A percentile compares a stretch with the other conserved stretches of the same genome.
Conservation (phyloP, 2,113 vertebrate species). For the Xyrauchen texanus region DNA sequence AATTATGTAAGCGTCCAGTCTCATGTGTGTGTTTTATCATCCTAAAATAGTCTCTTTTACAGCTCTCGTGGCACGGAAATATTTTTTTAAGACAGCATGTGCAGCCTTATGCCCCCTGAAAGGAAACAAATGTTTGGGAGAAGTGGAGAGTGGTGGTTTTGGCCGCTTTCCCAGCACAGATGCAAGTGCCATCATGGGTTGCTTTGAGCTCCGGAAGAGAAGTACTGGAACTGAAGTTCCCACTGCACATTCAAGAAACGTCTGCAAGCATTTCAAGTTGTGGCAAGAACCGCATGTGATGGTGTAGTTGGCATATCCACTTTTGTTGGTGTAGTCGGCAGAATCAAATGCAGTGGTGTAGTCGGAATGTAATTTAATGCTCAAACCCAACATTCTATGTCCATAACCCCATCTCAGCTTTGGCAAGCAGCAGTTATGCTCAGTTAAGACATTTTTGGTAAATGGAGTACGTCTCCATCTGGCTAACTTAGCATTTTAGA, state of each 20-base stretch:
- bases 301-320: background rate
- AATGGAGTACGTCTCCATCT: conserved; percentile 60
- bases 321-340: no score
- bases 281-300: no score
- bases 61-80: conserved; percentile 62
- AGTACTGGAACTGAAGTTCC: conserved; percentile 16
- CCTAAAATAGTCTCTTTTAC: conserved; percentile 72
- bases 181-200: conserved; percentile 52
- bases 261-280: background rate
- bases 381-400: background rate
- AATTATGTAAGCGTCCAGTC: conserved; percentile 56
- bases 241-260: conserved; percentile 52
- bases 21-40: conserved; percentile 66
- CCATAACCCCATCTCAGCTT: conserved; percentile 49
- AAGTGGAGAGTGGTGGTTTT: conserved; percentile 57
- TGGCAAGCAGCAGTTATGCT: conserved; percentile 67
- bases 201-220: conserved; percentile 12
- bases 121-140: conserved; percentile 72
- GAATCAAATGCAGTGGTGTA: no score
- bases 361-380: background rate
- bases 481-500: conserved; percentile 57
- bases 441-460: conserved; percentile 68
- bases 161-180: conserved; percentile 61
- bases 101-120: conserved; percentile 55
- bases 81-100: conserved; percentile 61